A percentile compares a stretch with the other conserved stretches of the same genome.
Evolutionary conservation across 2,888 invertebrate species (phyloP).

Genomic region (Lasiommata megera): DNA sequence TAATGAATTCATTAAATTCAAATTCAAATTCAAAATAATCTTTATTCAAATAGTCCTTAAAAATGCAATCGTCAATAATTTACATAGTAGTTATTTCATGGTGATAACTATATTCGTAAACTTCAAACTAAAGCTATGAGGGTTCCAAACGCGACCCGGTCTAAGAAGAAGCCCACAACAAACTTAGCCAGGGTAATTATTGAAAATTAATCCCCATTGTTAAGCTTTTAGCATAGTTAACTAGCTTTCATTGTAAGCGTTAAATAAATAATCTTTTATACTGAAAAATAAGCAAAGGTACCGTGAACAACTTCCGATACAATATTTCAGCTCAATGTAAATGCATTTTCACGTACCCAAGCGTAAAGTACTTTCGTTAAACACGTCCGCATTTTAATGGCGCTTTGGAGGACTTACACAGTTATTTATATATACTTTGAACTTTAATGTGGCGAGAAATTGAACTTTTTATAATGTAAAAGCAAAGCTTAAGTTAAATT

Average conservation of each 20-base stretch:
- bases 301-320: conserved; percentile 4
- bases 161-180: too few relatives aligned
- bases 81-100: too few relatives aligned
- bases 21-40: too few relatives aligned
- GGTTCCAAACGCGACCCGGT: too few relatives aligned
- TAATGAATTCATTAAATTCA: too few relatives aligned
- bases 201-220: neutral
- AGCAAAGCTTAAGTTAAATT: too few relatives aligned
- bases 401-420: neutral
- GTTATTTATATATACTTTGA: neutral
- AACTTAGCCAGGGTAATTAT: too few relatives aligned
- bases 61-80: too few relatives aligned
- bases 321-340: conserved; percentile 8
- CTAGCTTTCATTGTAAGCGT: neutral
- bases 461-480: too few relatives aligned
- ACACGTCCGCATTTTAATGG: conserved; percentile 4
- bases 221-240: neutral
- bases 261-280: neutral
- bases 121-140: too few relatives aligned
- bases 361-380: conserved; percentile 1
- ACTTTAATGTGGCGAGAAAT: neutral
- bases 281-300: neutral
- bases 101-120: too few relatives aligned
- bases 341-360: conserved; percentile 1
- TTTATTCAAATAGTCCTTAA: too few relatives aligned